Percentiles rank a stretch among this genome's conserved stretches.
These are phyloP conservation scores for Ammodytes marinus DNA, from an alignment of 2,113 vertebrate genomes.

Conservation along the genomic window DNA sequence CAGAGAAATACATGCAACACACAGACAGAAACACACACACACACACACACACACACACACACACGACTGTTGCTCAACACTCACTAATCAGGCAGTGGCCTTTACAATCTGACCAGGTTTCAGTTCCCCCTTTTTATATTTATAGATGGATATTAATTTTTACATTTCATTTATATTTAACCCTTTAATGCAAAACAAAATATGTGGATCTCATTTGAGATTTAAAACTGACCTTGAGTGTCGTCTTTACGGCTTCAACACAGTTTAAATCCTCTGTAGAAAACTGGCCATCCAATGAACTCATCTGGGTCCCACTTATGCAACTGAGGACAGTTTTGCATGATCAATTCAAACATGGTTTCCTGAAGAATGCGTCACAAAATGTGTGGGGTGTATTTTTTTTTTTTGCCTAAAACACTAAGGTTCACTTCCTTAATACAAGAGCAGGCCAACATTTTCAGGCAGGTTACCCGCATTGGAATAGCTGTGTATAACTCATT, in stretches of 20 bases:
- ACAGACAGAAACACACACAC: constrained; percentile 4
- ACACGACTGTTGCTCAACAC: constrained; percentile 44
- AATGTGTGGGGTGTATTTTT: neutral
- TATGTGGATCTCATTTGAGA: neutral
- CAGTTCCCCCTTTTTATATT: constrained; percentile 29
- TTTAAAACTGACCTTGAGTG: neutral
- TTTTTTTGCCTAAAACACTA: neutral
- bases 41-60: constrained; percentile 1
- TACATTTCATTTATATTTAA: constrained; percentile 20
- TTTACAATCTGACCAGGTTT: constrained; percentile 48
- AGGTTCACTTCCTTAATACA: neutral
- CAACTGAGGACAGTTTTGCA: neutral
- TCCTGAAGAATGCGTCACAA: neutral
- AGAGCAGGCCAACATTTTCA: neutral
- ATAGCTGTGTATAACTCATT: neutral
- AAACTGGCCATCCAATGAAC: neutral
- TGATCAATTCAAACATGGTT: constrained; percentile 18
- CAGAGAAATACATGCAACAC: neutral
- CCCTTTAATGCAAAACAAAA: neutral
- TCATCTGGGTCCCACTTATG: neutral
- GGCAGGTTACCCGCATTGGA: neutral
- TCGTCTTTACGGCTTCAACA: neutral
- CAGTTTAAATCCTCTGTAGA: constrained; percentile 3
- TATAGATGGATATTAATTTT: constrained; percentile 7
- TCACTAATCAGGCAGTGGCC: constrained; percentile 30